A percentile compares a stretch with the other conserved stretches of the same genome.
Conservation (phyloP, 1,140 invertebrate genomes). For the Phymorhynchus buccinoides region DNA sequence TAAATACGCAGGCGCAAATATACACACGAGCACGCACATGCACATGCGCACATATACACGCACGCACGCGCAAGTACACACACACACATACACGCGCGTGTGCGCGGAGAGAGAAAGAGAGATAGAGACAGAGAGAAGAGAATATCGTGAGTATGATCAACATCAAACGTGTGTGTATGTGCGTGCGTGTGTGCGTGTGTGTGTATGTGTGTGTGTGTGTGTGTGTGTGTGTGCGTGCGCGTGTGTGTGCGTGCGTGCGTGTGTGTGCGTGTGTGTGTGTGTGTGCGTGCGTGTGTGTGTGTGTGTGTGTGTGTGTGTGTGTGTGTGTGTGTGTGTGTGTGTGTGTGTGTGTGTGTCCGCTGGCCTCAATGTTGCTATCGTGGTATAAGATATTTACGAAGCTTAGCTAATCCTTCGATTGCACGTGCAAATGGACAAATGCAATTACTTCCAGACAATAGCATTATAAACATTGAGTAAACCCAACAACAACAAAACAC, state of each 20-base stretch:
- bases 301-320: constrained; percentile 19
- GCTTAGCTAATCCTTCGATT: too few species aligned
- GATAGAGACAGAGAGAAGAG: not conserved
- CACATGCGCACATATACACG: not conserved
- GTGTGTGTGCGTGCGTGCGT: not conserved
- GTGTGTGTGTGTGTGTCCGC: constrained; percentile 20
- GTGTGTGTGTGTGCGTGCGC: constrained; percentile 2
- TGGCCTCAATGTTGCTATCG: not conserved
- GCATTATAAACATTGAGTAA: too few species aligned
- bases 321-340: constrained; percentile 24
- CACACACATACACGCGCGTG: too few species aligned
- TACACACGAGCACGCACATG: not conserved
- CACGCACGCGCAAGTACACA: too few species aligned
- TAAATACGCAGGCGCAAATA: not conserved
- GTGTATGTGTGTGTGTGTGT: not conserved
- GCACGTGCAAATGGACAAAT: too few species aligned
- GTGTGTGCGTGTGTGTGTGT: constrained; percentile 8
- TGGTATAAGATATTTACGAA: too few species aligned
- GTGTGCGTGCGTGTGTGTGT: constrained; percentile 1
- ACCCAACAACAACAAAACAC: too few species aligned
- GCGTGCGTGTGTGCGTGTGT: not conserved
- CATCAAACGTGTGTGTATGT: not conserved
- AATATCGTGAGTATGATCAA: not conserved
- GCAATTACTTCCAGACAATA: too few species aligned
- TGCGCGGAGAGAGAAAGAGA: too few species aligned